phyloP scores from a whole-genome alignment of 2,797 vertebrate species.

The Pantherophis alleghaniensis region DNA sequence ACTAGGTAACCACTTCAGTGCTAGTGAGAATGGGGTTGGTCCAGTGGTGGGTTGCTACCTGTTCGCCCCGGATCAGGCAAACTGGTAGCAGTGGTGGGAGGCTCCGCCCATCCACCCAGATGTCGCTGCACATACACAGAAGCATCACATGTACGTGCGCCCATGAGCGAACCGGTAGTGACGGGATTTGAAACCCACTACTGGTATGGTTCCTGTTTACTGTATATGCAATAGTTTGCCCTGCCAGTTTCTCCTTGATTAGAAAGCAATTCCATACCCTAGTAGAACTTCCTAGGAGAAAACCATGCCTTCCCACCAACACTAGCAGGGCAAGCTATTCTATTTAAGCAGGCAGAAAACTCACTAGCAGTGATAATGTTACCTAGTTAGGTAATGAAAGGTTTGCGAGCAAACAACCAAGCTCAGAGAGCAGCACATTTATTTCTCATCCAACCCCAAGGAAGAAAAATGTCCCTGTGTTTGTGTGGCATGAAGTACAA shows the following conservation, averaged over 20 bases:
- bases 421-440: background rate
- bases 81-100: no score
- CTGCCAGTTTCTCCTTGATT: background rate
- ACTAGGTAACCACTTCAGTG: background rate
- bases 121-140: no score
- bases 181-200: no score
- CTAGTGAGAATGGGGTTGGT: background rate
- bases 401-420: background rate
- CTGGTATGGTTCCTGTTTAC: background rate
- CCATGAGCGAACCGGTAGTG: no score
- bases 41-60: no score
- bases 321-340: background rate
- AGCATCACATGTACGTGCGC: no score
- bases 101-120: no score
- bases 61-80: no score
- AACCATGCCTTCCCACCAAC: background rate
- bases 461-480: background rate
- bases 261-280: background rate
- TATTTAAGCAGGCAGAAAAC: background rate
- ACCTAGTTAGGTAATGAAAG: background rate
- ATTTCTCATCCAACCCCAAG: background rate
- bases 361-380: background rate
- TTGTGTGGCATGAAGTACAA: background rate
- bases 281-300: background rate
- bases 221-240: background rate